phyloP scores from a whole-genome alignment of 2,797 vertebrate genomes.

The Sebastes baramenuke region DNA sequence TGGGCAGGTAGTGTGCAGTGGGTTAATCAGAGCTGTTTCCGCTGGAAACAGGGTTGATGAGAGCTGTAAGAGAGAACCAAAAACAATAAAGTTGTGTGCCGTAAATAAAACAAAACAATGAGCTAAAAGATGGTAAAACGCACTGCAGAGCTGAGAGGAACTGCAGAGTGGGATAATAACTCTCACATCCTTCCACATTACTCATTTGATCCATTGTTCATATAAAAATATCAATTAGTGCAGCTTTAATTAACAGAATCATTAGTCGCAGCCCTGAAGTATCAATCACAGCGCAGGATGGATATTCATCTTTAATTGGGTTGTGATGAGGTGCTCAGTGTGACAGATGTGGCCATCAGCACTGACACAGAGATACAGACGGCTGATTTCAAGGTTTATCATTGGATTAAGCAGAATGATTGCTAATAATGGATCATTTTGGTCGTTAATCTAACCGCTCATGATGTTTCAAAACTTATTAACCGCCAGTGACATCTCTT shows the following conservation, averaged over 20 bases:
- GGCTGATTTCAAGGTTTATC: constrained; percentile 22
- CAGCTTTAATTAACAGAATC: constrained; percentile 17
- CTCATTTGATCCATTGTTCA: not conserved
- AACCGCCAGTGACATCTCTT: not conserved
- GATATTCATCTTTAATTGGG: constrained; percentile 38
- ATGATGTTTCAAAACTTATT: not conserved
- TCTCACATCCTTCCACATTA: not conserved
- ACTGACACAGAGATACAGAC: constrained; percentile 4
- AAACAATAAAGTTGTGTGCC: not conserved
- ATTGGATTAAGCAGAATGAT: constrained; percentile 19
- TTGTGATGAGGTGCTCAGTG: constrained; percentile 25
- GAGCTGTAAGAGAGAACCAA: not conserved
- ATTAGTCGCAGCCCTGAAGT: not conserved
- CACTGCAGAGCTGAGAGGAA: not conserved
- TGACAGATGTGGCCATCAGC: constrained; percentile 31
- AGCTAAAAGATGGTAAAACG: not conserved
- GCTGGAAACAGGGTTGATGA: not conserved
- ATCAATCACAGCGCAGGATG: constrained; percentile 15
- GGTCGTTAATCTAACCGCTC: constrained; percentile 4
- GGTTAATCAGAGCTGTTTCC: too few relatives aligned
- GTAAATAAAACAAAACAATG: not conserved
- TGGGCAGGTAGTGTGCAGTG: too few relatives aligned
- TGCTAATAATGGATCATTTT: constrained; percentile 20
- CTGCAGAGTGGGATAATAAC: not conserved
- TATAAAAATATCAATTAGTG: not conserved